Conservation (phyloP, 2,888 invertebrate genomes). For the Drosophila nr. medialis region DNA sequence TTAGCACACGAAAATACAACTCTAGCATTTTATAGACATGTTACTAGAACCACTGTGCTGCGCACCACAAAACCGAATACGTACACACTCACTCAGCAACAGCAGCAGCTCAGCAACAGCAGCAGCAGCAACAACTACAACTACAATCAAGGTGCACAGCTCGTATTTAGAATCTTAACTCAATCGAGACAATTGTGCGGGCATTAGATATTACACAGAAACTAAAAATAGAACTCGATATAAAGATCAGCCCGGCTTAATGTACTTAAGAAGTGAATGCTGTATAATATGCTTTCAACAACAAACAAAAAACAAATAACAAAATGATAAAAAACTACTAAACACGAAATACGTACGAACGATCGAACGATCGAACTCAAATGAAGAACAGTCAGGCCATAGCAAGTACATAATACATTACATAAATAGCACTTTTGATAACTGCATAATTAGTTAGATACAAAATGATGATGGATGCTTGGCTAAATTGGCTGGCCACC, state of each 20-base stretch:
- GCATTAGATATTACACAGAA: conserved; percentile 40
- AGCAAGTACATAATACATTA: conserved; percentile 36
- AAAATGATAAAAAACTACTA: conserved; percentile 61
- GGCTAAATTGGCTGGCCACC: conserved; percentile 54
- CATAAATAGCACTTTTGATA: conserved; percentile 26
- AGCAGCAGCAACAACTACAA: conserved; percentile 14
- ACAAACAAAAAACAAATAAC: conserved; percentile 20
- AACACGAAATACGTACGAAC: conserved; percentile 66
- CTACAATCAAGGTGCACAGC: conserved; percentile 57
- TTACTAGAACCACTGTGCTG: conserved; percentile 23
- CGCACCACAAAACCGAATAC: conserved; percentile 46
- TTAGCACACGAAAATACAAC: conserved; percentile 47
- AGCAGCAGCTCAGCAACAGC: conserved; percentile 9
- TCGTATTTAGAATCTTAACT: conserved; percentile 40
- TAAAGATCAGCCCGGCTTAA: conserved; percentile 31
- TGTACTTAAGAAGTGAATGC: conserved; percentile 62
- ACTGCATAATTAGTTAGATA: conserved; percentile 59
- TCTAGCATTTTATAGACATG: conserved; percentile 36
- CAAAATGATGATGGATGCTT: conserved; percentile 30
- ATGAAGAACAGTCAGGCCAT: conserved; percentile 53
- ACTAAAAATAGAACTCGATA: conserved; percentile 30
- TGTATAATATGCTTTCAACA: conserved; percentile 62
- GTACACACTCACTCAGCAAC: conserved; percentile 30
- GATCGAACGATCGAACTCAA: conserved; percentile 53
- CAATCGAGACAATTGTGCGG: conserved; percentile 34